Conservation (phyloP, 2,797 vertebrate species). For the Microtus californicus region DNA sequence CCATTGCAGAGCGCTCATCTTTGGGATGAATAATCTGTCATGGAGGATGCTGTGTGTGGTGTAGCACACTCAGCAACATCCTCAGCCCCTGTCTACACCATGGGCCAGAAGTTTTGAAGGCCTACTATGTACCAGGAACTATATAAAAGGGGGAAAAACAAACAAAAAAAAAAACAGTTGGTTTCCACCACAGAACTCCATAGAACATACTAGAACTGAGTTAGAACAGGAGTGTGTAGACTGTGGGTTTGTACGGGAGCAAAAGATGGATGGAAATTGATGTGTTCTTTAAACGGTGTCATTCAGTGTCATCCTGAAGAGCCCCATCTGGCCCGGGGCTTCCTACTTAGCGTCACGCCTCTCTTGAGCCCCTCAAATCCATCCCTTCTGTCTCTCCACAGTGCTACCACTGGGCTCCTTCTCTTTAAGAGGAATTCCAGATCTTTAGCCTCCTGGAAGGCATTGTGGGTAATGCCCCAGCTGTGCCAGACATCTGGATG, state of each 20-base stretch:
- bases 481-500: neutral
- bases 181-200: neutral
- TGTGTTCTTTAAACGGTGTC: fast-evolving
- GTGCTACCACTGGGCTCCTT: fast-evolving
- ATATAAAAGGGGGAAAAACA: neutral
- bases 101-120: neutral
- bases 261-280: fast-evolving
- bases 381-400: fast-evolving
- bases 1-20: fast-evolving
- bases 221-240: too few species aligned
- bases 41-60: fast-evolving
- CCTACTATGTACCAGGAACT: neutral
- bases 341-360: neutral
- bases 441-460: neutral
- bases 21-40: fast-evolving
- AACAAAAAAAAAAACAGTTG: neutral
- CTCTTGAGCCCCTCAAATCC: neutral
- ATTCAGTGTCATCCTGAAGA: neutral
- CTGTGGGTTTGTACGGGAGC: fast-evolving
- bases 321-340: fast-evolving
- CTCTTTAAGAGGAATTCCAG: neutral
- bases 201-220: neutral
- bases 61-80: neutral
- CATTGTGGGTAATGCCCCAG: neutral
- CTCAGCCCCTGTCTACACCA: neutral